Evolutionary conservation across 2,113 vertebrate species (phyloP), one percentile per base, ranked within the genome.

Genomic region (Prietella phreatophila): DNA sequence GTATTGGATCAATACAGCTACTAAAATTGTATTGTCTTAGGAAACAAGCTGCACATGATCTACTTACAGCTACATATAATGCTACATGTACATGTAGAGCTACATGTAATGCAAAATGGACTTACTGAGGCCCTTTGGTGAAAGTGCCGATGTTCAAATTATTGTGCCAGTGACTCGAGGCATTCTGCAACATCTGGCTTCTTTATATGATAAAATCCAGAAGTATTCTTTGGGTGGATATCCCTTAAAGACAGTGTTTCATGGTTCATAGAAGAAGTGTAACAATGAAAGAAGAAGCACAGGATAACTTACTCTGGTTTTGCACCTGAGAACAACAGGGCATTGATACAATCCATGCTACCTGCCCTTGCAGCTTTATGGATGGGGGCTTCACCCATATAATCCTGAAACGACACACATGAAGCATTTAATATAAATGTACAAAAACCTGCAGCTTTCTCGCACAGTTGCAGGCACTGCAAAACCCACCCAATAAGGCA

Each of bases 361-460:
- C 97, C 97, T 89, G 97, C 97, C 10, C 97, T 96, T 92, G 97
- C 98, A 33, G 98, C 97, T 95, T 99, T 99, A 94, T 99, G 98
- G 93, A 99, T 94, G 87, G 98, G 96, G 91, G 97, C 96, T 95
- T 99, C 98, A 84, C 98, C 98, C 91, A 97, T 96, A 94, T 97
- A 97, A 94, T 99, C 98, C 98, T 99, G 93, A 95, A 94, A 89
- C 56, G 90, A 82, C 80, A 82, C 10, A 82, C 1, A 60, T 25
- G 20, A 82, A 42, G 33, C 6, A 1, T 36, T 36, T 39, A 39
- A 60, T 33, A 33, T 30, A 47, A 39, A 47, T 11, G 4, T 73
- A 20, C 36, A 42, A 7, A 75, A 73, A 47, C 22, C 39, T 5
- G 2, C n/a, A 69, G 67, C 67, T 33, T 69, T 69, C 14, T 36